Evolutionary conservation across 2,113 vertebrate species (phyloP).

Genomic region (Setophaga coronata): DNA sequence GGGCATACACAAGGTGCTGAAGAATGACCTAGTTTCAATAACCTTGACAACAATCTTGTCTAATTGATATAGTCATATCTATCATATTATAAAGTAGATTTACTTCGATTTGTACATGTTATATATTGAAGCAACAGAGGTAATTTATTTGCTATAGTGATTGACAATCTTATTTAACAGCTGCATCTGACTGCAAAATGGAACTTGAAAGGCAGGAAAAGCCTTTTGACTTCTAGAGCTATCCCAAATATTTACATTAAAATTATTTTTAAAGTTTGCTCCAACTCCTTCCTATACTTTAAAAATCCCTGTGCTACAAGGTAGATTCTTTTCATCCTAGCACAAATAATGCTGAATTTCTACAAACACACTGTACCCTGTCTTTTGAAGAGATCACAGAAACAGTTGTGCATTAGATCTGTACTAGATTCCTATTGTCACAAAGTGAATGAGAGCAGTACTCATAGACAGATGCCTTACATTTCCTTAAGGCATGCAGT

Average conservation of each 20-base stretch:
- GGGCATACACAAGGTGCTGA: not conserved
- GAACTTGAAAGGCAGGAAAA: not conserved
- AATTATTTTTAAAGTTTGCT: not conserved
- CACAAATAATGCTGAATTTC: not conserved
- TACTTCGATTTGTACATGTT: not conserved
- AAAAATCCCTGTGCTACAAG: not conserved
- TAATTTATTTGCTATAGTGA: not conserved
- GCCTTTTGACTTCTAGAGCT: not conserved
- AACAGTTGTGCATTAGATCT: not conserved
- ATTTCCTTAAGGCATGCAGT: constrained; percentile 18
- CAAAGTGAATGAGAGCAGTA: not conserved
- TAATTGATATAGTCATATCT: not conserved
- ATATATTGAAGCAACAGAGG: not conserved
- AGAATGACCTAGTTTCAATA: not conserved
- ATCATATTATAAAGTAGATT: not conserved
- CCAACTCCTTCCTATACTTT: not conserved
- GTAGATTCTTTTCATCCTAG: not conserved
- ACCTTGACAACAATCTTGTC: not conserved
- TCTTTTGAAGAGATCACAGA: not conserved
- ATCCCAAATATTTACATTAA: not conserved
- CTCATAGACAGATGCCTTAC: not conserved
- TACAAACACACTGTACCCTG: not conserved
- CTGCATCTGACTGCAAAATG: not conserved
- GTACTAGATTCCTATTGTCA: constrained; percentile 2
- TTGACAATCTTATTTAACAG: not conserved